Base-by-base conservation (phyloP, 2,888 invertebrate species). In the Philaethria dido region DNA sequence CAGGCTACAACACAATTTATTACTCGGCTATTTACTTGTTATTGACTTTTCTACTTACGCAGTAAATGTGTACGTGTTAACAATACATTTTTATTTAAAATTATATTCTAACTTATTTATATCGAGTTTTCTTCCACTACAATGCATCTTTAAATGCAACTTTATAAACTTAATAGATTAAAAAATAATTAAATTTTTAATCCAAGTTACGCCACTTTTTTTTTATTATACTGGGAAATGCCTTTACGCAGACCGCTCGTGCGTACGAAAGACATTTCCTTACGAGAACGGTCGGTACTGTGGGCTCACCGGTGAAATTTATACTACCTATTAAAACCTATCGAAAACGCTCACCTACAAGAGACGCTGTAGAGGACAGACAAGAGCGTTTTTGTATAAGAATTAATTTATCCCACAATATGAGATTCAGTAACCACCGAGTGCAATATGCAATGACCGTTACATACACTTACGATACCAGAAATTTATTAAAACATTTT, bases 1-100 rank as follows among this genome's bases (percentile, higher is more conserved):
- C 74, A 68, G 66, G 60, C 66, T 48, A 64, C 72, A 66, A 59
- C 65, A 62, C 55, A 67, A 72, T 72, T 70, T 67, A 70, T 69
- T 65, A 45, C 50, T 60, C 39, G 60, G 33, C 68, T 62, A 54
- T 65, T 65, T 45, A 48, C 42, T 48, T 59, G 47, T 59, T 48
- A 61, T 22, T 55, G 48, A 25, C 16, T 18, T 63, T 44, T 59
- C 59, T 52, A 39, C 39, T 48, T 64, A 9, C 33, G n/a, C 33
- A 1, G 16, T 64, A 14, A 3, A 45, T 25, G 6, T 18, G n/a
- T 52, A 18, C 1, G 14, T 47, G 20, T 39, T 8, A 20, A 44
- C n/a, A 44, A 16, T 44, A n/a, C 14, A 44, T 44, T 29, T 29
- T 13, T 13, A 39, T 2, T 39, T 11, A 39, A 39, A 39, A 13